Evolutionary conservation across 2,797 vertebrate genomes (phyloP), one percentile per base, ranked within the genome.

Genomic region (Sternotherus odoratus): DNA sequence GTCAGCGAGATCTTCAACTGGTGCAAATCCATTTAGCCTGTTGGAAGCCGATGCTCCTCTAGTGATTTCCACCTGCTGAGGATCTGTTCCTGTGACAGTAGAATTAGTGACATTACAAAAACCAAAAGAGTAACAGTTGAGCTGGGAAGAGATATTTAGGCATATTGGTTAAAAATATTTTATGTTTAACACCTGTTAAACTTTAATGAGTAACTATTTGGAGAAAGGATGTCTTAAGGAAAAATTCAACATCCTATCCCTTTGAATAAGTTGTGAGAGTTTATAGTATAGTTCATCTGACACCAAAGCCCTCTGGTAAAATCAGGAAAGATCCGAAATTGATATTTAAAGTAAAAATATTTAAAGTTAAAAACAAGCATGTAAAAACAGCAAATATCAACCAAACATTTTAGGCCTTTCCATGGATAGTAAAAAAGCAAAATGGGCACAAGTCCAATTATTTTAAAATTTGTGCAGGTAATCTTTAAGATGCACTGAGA

Each of bases 401-500:
- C 53, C 39, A 74, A 3, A 88, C 24, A 49, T 88, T 84, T 79
- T n/a, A 84, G 3, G 33, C 83, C 54, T 92, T 89, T 84, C 8
- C 12, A 21, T 85, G 2, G 4, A 12, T 82, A 1, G 3, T 63
- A 56, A 79, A 10, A 75, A 95, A 92, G 79, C 43, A 10, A 50
- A 82, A 46, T 30, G 80, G 51, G 36, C 77, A 53, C 0, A 2
- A 48, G 11, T 79, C 86, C 77, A 74, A 89, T 95, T 79, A 81
- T 74, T 94, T 87, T 93, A 50, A 75, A 89, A 21, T 95, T 95
- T 94, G 82, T 96, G 78, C 82, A 94, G 78, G 53, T 93, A 90
- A 94, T 80, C 51, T 86, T 92, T n/a, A 94, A 74, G 30, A 87
- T 51, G 36, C 63, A 10, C 11, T 88, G 87, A 94, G 93, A 94